A percentile compares a stretch with the other conserved stretches of the same genome.
These are phyloP conservation scores for Taphrorychus bicolor DNA, from an alignment of 2,888 invertebrate genomes.

Conservation along the genomic window DNA sequence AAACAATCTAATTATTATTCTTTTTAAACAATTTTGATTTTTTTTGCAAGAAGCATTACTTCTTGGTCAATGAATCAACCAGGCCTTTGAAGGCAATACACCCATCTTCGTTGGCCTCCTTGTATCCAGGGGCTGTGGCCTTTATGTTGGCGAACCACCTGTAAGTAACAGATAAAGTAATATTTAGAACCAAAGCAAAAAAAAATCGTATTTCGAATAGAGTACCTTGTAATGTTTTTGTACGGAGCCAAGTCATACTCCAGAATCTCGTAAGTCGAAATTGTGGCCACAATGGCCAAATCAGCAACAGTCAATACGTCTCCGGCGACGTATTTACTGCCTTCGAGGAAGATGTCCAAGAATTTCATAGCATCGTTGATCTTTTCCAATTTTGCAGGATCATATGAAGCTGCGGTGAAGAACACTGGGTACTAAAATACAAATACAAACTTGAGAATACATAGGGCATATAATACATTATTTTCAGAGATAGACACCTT, in stretches of 20 bases:
- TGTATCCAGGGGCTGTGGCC: conserved; percentile 66
- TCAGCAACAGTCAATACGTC: conserved; percentile 80
- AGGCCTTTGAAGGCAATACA: conserved; percentile 52
- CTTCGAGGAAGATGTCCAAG: conserved; percentile 75
- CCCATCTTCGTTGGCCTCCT: conserved; percentile 56
- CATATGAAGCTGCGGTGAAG: conserved; percentile 60
- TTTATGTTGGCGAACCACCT: conserved; percentile 61
- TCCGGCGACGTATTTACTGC: conserved; percentile 75
- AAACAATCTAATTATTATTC: too few species aligned
- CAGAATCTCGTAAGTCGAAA: conserved; percentile 73
- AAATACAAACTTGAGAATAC: too few species aligned
- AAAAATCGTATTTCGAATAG: background rate
- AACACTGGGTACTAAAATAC: conserved; percentile 56
- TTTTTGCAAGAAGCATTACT: too few species aligned
- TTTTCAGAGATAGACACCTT: too few species aligned
- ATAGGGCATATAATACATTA: too few species aligned
- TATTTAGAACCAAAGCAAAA: background rate
- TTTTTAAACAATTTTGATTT: too few species aligned
- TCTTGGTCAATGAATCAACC: conserved; percentile 50
- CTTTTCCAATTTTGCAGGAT: conserved; percentile 72
- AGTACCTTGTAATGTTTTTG: conserved; percentile 66
- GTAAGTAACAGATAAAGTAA: background rate
- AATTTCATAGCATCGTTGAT: conserved; percentile 72
- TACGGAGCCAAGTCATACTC: conserved; percentile 72
- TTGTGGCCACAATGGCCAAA: conserved; percentile 70